Evolutionary conservation across 2,888 invertebrate species (phyloP), one percentile per base, ranked within the genome.

Genomic region (Oconnorella tubifera): DNA sequence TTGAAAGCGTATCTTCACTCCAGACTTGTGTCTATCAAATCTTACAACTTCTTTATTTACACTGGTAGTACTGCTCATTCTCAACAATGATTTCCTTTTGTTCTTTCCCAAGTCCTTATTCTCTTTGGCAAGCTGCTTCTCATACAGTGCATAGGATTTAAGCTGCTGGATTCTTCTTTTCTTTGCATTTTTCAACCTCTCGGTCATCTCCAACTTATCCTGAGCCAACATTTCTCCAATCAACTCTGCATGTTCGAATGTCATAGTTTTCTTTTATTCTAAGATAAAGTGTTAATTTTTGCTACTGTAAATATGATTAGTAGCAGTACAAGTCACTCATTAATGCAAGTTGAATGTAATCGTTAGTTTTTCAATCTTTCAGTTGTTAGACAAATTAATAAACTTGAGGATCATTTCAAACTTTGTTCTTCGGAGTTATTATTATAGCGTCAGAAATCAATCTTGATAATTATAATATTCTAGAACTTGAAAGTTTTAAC

Each of bases 191-290:
- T 84, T 83, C 40, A 86, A 87, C 68, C 98, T 85, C 78, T 98
- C 97, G 77, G 92, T 93, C 4, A 97, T 95, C 68, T 92, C 89
- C 85, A 99, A 88, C 81, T 92, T 90, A 85, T 99, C 98, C 78
- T 98, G 90, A 76, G 90, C 89, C 72, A 91, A 88, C 90, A 99
- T 91, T 84, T 99, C 98, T 56, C 90, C 87, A 73, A 99, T 91
- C 77, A 99, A 86, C 79, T 98, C 97, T 61, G 90, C 85, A 84
- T 98, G 97, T 84, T 97, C 97, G 48, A 75, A 75, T 75, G 79
- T 74, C 66, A 63, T 65, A 40, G n/a, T n/a, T n/a, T n/a, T n/a
- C n/a, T n/a, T n/a, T n/a, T n/a, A n/a, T n/a, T n/a, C n/a, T n/a
- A n/a, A n/a, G n/a, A n/a, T n/a, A n/a, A n/a, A n/a, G n/a, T n/a